phyloP scores from a whole-genome alignment of 2,113 vertebrate species.

The Camelus bactrianus region DNA sequence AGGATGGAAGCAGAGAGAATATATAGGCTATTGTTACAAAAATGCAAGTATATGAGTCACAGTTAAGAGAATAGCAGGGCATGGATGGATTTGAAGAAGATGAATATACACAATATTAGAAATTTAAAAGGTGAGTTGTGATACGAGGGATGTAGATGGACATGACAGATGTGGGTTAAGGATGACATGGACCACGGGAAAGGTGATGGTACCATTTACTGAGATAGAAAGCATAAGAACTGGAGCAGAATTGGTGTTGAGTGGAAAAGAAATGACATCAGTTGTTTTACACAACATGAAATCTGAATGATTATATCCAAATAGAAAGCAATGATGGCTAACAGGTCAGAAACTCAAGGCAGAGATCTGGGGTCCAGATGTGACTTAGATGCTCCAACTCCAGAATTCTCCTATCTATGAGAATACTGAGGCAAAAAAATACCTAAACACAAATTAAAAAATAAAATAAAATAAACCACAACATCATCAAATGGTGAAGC shows the following conservation, averaged over 20 bases:
- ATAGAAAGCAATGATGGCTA: too few relatives aligned
- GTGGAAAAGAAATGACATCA: neutral
- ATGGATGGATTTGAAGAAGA: neutral
- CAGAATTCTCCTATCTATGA: neutral
- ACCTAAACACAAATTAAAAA: neutral
- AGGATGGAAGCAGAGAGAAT: neutral
- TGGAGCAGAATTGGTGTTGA: neutral
- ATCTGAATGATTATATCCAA: accelerated
- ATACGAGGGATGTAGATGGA: neutral
- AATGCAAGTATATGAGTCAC: neutral
- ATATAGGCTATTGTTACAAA: neutral
- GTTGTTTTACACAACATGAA: too few relatives aligned
- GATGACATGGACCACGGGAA: too few relatives aligned
- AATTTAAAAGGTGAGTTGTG: neutral
- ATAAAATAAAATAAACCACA: neutral
- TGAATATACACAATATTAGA: neutral
- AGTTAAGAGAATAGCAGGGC: neutral
- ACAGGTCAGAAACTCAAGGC: neutral
- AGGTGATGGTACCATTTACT: neutral
- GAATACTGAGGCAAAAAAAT: neutral
- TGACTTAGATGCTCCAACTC: neutral
- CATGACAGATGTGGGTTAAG: neutral
- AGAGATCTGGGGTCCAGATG: neutral
- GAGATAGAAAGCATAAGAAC: neutral
- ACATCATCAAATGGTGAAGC: neutral